These are phyloP conservation scores for Ectemnius continuus DNA, from an alignment of 2,888 invertebrate genomes.

Conservation along the genomic window DNA sequence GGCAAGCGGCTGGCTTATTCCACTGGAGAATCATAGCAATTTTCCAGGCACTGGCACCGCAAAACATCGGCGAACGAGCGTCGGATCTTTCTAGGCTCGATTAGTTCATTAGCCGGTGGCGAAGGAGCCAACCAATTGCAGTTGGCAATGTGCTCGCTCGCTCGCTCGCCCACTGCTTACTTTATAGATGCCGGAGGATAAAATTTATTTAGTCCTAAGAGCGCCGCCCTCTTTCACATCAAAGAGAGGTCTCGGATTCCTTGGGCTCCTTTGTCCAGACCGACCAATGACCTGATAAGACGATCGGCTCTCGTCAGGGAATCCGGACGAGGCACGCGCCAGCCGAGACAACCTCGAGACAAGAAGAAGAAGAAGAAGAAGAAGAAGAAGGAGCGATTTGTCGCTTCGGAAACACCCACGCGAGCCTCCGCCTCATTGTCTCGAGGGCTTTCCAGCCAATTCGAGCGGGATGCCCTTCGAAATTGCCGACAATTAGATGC, in stretches of 20 bases:
- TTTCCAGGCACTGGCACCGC: not conserved
- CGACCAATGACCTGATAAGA: slow-evolving; percentile 41
- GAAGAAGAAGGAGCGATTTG: slow-evolving; percentile 18
- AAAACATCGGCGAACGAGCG: not conserved
- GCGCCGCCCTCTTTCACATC: not conserved
- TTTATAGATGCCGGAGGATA: not conserved
- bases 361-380: slow-evolving; percentile 4
- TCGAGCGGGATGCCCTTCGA: slow-evolving; percentile 29
- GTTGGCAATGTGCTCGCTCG: no score
- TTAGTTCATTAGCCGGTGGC: slow-evolving; percentile 4
- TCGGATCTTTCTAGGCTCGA: not conserved
- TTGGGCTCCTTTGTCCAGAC: slow-evolving; percentile 30
- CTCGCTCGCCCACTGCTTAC: no score
- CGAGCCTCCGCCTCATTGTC: slow-evolving; percentile 48
- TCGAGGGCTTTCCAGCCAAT: slow-evolving; percentile 32
- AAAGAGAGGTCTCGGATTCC: slow-evolving; percentile 15
- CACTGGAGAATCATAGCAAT: not conserved
- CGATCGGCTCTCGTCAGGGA: slow-evolving; percentile 28
- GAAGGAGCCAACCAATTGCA: not conserved
- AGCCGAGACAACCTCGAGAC: slow-evolving; percentile 4
- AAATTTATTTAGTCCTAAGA: not conserved
- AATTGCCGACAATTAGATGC: slow-evolving; percentile 51
- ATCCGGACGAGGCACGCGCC: slow-evolving; percentile 16
- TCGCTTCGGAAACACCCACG: slow-evolving; percentile 48
- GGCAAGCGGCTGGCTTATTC: no score